phyloP scores from a whole-genome alignment of 1,140 invertebrate species.

The Drosophila saltans region DNA sequence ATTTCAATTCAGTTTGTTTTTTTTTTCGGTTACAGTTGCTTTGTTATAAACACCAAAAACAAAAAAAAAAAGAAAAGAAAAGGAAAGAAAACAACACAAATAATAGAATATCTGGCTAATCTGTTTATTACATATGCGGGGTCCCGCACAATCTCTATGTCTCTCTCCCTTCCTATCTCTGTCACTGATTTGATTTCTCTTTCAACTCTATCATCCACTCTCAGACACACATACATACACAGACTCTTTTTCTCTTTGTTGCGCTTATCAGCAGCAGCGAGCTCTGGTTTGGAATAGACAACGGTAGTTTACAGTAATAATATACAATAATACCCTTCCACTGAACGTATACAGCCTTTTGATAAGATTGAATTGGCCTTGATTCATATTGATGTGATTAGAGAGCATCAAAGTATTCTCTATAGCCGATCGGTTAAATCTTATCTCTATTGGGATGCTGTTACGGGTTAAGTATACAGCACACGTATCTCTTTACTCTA shows the following conservation, averaged over 20 bases:
- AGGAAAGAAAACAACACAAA: background rate
- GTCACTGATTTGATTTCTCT: constrained; percentile 10
- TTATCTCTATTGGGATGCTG: constrained; percentile 22
- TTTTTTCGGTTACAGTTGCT: background rate
- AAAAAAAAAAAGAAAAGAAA: background rate
- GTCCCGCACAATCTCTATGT: background rate
- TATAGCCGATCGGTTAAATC: constrained; percentile 12
- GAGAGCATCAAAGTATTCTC: constrained; percentile 14
- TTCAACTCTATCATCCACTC: background rate
- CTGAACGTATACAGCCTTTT: background rate
- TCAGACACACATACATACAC: background rate
- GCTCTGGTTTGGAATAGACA: background rate
- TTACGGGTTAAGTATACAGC: constrained; percentile 12
- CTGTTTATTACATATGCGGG: constrained; percentile 19
- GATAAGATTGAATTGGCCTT: constrained; percentile 15
- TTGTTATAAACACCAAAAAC: background rate
- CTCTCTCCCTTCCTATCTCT: background rate
- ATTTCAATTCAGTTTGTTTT: background rate
- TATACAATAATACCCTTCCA: constrained; percentile 5
- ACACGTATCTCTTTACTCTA: constrained; percentile 16
- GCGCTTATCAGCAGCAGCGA: constrained; percentile 15
- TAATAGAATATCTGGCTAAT: constrained; percentile 8
- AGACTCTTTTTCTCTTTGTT: background rate
- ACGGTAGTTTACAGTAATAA: background rate
- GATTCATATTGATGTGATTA: background rate